Percentiles rank a stretch among this genome's conserved stretches.
These are phyloP conservation scores for Hemithea aestivaria DNA, from an alignment of 2,888 invertebrate genomes.

Conservation along the genomic window DNA sequence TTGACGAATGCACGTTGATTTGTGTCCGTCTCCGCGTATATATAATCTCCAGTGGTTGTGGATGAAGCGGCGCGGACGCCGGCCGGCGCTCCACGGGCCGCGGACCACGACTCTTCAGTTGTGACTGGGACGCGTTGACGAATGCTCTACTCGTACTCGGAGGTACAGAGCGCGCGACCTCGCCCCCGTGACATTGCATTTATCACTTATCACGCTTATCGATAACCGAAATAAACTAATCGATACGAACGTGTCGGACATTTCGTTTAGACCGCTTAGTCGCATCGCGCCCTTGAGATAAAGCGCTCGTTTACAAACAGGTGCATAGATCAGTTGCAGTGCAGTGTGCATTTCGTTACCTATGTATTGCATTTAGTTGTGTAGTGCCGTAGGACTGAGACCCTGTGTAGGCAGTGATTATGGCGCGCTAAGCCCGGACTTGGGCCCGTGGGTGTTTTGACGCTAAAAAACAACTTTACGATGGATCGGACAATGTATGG, in stretches of 20 bases:
- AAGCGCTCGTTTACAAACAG: slow-evolving; percentile 25
- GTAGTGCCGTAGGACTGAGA: slow-evolving; percentile 38
- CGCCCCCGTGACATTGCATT: slow-evolving; percentile 62
- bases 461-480: slow-evolving; percentile 58
- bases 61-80: slow-evolving; percentile 60
- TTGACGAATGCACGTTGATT: slow-evolving; percentile 54
- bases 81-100: slow-evolving; percentile 46
- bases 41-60: slow-evolving; percentile 58
- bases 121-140: slow-evolving; percentile 71
- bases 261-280: slow-evolving; percentile 33
- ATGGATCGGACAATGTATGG: slow-evolving; percentile 96
- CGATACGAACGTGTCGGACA: slow-evolving; percentile 41
- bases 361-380: slow-evolving; percentile 29
- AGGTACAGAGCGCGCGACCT: slow-evolving; percentile 47
- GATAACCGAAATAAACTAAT: slow-evolving; percentile 41
- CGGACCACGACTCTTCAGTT: slow-evolving; percentile 57
- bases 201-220: slow-evolving; percentile 54
- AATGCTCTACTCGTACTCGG: slow-evolving; percentile 55
- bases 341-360: slow-evolving; percentile 48
- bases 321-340: slow-evolving; percentile 34
- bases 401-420: slow-evolving; percentile 69
- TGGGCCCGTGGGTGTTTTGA: slow-evolving; percentile 67
- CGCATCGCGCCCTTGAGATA: slow-evolving; percentile 41
- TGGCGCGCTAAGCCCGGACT: slow-evolving; percentile 65
- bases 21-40: slow-evolving; percentile 52